Base-by-base conservation (phyloP, 2,113 vertebrate genomes). In the Gasterosteus nipponicus region DNA sequence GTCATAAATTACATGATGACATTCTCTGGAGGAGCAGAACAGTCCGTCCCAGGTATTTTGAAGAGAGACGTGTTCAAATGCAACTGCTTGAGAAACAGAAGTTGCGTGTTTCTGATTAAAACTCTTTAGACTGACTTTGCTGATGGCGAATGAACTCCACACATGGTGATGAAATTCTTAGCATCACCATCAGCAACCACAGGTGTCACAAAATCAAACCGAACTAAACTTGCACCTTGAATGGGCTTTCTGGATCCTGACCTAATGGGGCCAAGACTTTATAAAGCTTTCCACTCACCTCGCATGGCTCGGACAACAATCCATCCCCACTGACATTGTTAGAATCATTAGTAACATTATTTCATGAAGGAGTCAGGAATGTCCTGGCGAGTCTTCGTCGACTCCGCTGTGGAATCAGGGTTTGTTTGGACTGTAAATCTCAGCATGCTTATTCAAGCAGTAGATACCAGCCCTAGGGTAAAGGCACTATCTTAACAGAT, bases 401-500 rank as follows among this genome's bases (percentile, higher is more conserved):
- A 73, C 58, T 82, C 42, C 19, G 26, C 62, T 46, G 38, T 81
- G 49, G 59, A 61, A 78, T 51, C 57, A 19, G 49, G 54, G 44
- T 46, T 60, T 19, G 54, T 80, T 81, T 72, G 33, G 47, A 19
- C 47, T 63, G 51, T 57, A 58, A n/a, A 41, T 64, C 75, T 83
- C 80, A 71, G 53, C 22, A 26, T 63, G 62, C 35, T 69, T 46
- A 78, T 69, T 75, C 66, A 81, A 75, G 79, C 39, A 0, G 54
- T 59, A 38, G 75, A 64, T 77, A 18, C 8, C 33, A 19, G 31
- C 35, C 54, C 44, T 0, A 0, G 65, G n/a, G 11, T 62, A 22
- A 60, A 41, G 54, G 47, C 19, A 18, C 46, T 42, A 65, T 76
- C 29, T 83, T 71, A 85, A 78, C 63, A 62, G 64, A 82, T 42